Conservation (phyloP, 2,888 invertebrate species). For the Latrodectus elegans region DNA sequence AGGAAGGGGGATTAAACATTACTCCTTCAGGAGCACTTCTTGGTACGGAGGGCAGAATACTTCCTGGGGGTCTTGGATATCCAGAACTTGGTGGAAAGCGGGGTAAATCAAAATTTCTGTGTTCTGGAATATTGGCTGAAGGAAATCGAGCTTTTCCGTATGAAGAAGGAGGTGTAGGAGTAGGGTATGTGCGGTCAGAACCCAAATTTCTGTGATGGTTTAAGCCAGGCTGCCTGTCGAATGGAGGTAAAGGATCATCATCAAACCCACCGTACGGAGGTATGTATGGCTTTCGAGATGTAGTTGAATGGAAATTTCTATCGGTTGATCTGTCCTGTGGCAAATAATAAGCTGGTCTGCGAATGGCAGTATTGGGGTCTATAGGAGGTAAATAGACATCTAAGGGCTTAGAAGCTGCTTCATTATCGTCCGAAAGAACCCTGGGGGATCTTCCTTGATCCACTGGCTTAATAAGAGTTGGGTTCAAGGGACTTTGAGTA, state of each 20-base stretch:
- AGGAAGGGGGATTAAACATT: conserved; percentile 35
- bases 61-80: background rate
- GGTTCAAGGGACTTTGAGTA: background rate
- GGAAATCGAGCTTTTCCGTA: conserved; percentile 29
- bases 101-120: conserved; percentile 24
- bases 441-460: conserved; percentile 13
- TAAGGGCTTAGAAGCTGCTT: conserved; percentile 3
- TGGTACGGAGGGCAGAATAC: background rate
- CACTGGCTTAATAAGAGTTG: background rate
- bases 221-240: conserved; percentile 30
- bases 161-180: conserved; percentile 12
- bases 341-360: conserved; percentile 21
- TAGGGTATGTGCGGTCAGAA: background rate
- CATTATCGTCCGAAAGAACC: conserved; percentile 11
- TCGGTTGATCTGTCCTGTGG: conserved; percentile 13
- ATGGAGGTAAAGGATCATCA: conserved; percentile 44
- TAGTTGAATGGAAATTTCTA: conserved; percentile 7
- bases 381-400: conserved; percentile 57
- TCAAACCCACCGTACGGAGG: conserved; percentile 65
- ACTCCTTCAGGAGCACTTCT: background rate
- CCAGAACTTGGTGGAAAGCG: conserved; percentile 29
- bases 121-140: background rate
- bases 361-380: conserved; percentile 38
- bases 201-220: conserved; percentile 36
- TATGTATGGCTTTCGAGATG: conserved; percentile 48